These are phyloP conservation scores for Butorides virescens DNA, from an alignment of 2,113 vertebrate species.

Conservation along the genomic window DNA sequence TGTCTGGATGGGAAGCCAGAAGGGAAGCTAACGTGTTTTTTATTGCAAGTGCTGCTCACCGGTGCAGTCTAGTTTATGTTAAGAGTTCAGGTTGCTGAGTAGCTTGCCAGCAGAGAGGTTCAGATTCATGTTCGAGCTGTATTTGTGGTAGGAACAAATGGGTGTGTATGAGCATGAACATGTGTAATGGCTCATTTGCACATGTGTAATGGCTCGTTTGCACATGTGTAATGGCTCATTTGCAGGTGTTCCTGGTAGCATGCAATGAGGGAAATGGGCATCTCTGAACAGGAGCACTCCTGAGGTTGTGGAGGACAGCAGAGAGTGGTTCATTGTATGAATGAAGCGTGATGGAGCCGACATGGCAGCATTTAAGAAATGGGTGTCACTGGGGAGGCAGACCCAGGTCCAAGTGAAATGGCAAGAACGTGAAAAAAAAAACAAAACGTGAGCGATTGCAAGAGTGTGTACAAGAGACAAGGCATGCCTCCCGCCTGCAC, in stretches of 20 bases:
- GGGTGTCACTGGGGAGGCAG: background rate
- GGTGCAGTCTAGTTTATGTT: slow-evolving; percentile 46
- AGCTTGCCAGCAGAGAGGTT: slow-evolving; percentile 30
- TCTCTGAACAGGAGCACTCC: background rate
- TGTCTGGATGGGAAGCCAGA: background rate
- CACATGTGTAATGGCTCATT: background rate
- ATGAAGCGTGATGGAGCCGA: background rate
- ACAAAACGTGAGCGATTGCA: background rate
- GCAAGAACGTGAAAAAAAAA: background rate
- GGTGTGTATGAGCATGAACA: background rate
- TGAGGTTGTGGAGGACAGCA: background rate
- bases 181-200: background rate
- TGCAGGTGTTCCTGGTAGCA: background rate
- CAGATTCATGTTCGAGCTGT: background rate
- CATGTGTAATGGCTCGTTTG: background rate
- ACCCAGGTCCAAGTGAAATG: background rate
- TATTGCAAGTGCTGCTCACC: slow-evolving; percentile 35
- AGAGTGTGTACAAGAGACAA: background rate
- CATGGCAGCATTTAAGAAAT: background rate
- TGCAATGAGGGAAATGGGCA: background rate
- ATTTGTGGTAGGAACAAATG: slow-evolving; percentile 5
- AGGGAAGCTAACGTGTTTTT: background rate
- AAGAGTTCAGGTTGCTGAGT: slow-evolving; percentile 33
- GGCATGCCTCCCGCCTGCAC: background rate
- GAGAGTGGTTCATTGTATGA: background rate